Base-by-base conservation (phyloP, 2,888 invertebrate genomes). In the Volucella zonaria region DNA sequence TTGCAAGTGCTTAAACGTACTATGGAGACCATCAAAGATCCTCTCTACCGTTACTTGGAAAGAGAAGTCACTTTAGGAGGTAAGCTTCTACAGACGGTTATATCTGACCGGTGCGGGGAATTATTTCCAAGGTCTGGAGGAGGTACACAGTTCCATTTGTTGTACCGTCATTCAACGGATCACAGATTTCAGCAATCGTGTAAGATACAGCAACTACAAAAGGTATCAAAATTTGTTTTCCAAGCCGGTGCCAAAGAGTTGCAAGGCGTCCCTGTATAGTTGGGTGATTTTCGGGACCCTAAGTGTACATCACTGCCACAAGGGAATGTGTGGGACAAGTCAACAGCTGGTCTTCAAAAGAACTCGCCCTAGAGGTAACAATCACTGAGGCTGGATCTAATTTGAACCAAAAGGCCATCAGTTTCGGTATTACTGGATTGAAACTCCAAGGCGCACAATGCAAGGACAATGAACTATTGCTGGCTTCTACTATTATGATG, bases 281-380 rank as follows among this genome's bases (percentile, higher is more conserved):
- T 99, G 62, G 99, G 99, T 71, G 99, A 99, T 11, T 93, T 99
- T 73, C 94, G 99, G 89, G 99, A 99, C 92, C 99, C 99, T 0
- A 99, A 92, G 99, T 99, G 0, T 99, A 99, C 92, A 97, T 99
- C 87, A 99, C 99, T 0, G 99, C 99, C 6, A 99, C 99, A 1
- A 94, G 99, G 18, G 99, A 99, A 91, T 99, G 98, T 92, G 98
- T 99, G 58, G 99, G 99, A 0, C 98, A 98, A 91, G 97, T 97
- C 0, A 99, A 99, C 92, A 97, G 96, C 88, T 97, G 97, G 97
- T 98, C 99, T 0, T 93, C 99, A 54, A 99, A 99, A 92, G 99
- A 99, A 92, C 93, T 99, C 12, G 95, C 96, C 3, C 66, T 92
- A 12, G 91, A 94, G 91, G 94, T 94, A 71, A 94, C 93, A 12